phyloP scores from a whole-genome alignment of 2,113 vertebrate genomes.

The Lates calcarifer region DNA sequence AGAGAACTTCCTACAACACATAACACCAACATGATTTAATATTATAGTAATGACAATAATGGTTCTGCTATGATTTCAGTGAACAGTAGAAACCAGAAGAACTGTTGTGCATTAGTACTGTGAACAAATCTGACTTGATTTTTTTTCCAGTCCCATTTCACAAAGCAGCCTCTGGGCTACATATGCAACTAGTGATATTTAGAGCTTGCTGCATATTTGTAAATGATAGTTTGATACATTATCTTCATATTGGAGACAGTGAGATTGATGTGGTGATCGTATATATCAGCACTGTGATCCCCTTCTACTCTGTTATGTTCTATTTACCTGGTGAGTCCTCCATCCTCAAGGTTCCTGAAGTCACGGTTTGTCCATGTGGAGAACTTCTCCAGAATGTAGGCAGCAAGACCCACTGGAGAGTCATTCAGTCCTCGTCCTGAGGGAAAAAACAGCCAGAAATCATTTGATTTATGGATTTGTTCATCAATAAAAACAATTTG shows the following conservation, averaged over 20 bases:
- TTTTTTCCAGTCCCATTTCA: neutral
- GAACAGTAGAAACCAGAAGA: neutral
- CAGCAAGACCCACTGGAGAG: constrained; percentile 90
- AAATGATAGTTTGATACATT: neutral
- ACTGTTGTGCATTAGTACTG: neutral
- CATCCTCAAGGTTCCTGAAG: constrained; percentile 85
- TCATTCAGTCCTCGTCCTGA: constrained; percentile 90
- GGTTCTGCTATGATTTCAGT: neutral
- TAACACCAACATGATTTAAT: neutral
- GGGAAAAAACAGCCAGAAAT: neutral
- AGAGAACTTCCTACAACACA: constrained; percentile 86
- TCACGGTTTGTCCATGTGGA: constrained; percentile 89
- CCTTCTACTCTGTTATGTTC: neutral
- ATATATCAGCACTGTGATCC: neutral
- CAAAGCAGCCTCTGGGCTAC: neutral
- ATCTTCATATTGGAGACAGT: neutral
- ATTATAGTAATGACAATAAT: neutral
- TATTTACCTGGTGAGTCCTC: constrained; percentile 83
- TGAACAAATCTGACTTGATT: neutral
- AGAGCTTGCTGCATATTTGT: neutral
- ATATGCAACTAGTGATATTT: neutral
- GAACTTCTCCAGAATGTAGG: constrained; percentile 93
- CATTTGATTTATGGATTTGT: neutral
- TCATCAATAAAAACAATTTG: neutral
- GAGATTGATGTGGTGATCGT: neutral